A percentile compares a stretch with the other conserved stretches of the same genome.
Conservation (phyloP, 2,888 invertebrate genomes). For the Thymelicus acteon region DNA sequence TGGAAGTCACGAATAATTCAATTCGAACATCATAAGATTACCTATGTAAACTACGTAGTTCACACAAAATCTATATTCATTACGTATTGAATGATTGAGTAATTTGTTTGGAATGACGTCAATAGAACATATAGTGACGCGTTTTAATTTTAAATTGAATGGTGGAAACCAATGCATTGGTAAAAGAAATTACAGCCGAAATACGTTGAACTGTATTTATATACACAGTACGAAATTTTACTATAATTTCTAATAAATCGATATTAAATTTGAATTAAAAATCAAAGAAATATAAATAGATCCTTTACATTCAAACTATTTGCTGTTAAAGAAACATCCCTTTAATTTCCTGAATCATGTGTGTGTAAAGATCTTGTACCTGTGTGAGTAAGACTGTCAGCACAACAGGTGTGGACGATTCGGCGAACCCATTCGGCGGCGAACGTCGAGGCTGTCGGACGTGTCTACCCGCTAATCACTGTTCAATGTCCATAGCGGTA, state of each 20-base stretch:
- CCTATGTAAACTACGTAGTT: not conserved
- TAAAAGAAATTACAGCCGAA: too few relatives aligned
- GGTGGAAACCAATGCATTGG: too few relatives aligned
- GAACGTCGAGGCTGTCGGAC: slow-evolving; percentile 60
- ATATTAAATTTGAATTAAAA: too few relatives aligned
- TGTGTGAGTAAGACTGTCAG: slow-evolving; percentile 20
- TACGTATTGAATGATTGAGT: not conserved
- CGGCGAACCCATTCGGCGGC: slow-evolving; percentile 58
- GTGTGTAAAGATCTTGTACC: not conserved
- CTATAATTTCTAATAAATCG: too few relatives aligned
- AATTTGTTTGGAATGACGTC: not conserved
- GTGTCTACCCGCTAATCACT: slow-evolving; percentile 43
- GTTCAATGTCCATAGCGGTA: not conserved
- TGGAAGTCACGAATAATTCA: too few relatives aligned
- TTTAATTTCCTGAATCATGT: slow-evolving; percentile 2
- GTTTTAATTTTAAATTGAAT: too few relatives aligned
- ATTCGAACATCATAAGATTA: too few relatives aligned
- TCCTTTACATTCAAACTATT: too few relatives aligned
- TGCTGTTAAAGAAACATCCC: not conserved
- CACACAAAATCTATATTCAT: not conserved
- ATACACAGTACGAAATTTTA: too few relatives aligned
- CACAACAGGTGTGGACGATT: slow-evolving; percentile 69
- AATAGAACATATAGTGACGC: not conserved
- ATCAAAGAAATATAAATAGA: too few relatives aligned
- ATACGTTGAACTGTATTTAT: too few relatives aligned